Conservation (phyloP, 2,888 invertebrate species). For the Rhagophthalmus giganteus region DNA sequence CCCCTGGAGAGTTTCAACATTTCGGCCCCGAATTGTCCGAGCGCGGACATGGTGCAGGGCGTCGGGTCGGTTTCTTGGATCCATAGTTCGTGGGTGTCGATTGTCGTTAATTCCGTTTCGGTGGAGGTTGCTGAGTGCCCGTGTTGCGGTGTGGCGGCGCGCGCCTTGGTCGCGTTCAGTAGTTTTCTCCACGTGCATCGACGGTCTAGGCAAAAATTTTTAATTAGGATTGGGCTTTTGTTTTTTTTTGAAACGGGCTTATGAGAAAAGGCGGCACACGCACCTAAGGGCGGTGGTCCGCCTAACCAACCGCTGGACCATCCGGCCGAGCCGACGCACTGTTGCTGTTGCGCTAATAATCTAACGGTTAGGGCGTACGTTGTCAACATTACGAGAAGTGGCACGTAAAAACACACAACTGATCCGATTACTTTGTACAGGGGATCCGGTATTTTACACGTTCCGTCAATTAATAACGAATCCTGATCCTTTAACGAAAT, state of each 20-base stretch:
- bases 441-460: conserved; percentile 86
- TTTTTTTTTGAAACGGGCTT: not conserved
- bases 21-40: conserved; percentile 85
- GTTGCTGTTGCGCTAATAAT: conserved; percentile 80
- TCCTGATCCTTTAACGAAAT: conserved; percentile 70
- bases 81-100: conserved; percentile 85
- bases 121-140: conserved; percentile 73
- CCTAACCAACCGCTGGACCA: conserved; percentile 76
- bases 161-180: conserved; percentile 56
- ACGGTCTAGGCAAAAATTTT: conserved; percentile 69
- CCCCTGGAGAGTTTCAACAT: conserved; percentile 83
- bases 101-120: conserved; percentile 80
- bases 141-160: conserved; percentile 60
- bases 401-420: conserved; percentile 94
- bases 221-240: conserved; percentile 3
- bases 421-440: conserved; percentile 91
- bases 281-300: conserved; percentile 36
- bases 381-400: conserved; percentile 89
- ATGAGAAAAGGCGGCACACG: conserved; percentile 1
- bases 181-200: conserved; percentile 78
- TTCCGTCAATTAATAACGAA: conserved; percentile 79
- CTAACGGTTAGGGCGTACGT: conserved; percentile 93
- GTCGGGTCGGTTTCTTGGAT: conserved; percentile 69
- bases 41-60: conserved; percentile 80
- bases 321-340: conserved; percentile 71